A percentile compares a stretch with the other conserved stretches of the same genome.
phyloP scores from a whole-genome alignment of 2,797 vertebrate genomes.

The Danio kyathit region DNA sequence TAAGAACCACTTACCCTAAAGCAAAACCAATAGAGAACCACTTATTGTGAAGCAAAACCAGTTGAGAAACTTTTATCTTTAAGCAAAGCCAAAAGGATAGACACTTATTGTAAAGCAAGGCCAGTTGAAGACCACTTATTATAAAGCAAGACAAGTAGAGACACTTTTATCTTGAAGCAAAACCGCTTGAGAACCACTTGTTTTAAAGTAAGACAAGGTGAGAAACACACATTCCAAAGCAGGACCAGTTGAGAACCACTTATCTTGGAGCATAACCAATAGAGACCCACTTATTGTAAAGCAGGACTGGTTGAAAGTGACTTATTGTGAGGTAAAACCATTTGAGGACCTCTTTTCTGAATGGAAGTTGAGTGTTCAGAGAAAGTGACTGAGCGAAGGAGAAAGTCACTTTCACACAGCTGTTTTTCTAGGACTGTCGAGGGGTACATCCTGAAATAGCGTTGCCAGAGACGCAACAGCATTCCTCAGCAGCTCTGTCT shows the following conservation, averaged over 20 bases:
- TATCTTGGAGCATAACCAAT: no score
- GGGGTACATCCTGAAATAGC: slow-evolving; percentile 33
- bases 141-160: neutral
- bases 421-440: slow-evolving; percentile 27
- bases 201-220: neutral
- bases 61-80: no score
- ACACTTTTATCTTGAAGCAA: neutral
- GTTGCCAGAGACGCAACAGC: slow-evolving; percentile 3
- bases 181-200: neutral
- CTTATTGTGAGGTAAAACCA: neutral
- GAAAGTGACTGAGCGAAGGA: neutral
- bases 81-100: no score
- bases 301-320: no score
- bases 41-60: neutral
- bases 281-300: neutral
- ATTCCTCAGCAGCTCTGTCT: slow-evolving; percentile 15
- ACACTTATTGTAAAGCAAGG: no score
- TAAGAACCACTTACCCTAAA: no score
- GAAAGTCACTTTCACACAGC: slow-evolving; percentile 11
- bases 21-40: no score
- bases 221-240: no score
- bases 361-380: neutral
- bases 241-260: no score
- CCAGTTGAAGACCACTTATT: neutral
- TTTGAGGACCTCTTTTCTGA: neutral